A percentile compares a stretch with the other conserved stretches of the same genome.
These are phyloP conservation scores for Hystrix brachyura DNA, from an alignment of 2,113 vertebrate species.

Conservation along the genomic window DNA sequence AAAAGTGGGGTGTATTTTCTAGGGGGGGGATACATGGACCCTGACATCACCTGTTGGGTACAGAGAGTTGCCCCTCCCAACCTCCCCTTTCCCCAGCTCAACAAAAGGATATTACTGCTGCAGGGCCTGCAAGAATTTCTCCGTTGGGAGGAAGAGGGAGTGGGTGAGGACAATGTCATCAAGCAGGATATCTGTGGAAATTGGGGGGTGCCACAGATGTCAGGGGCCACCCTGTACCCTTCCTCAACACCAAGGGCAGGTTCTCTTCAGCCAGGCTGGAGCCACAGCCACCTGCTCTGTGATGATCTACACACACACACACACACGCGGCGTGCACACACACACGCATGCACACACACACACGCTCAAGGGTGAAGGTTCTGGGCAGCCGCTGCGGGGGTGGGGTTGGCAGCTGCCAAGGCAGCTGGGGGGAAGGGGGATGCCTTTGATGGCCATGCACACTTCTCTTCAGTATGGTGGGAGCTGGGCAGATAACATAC, in stretches of 20 bases:
- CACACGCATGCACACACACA: no score
- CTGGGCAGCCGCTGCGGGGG: conserved; percentile 74
- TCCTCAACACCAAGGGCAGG: background rate
- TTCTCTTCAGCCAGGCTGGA: conserved; percentile 51
- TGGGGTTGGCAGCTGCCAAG: conserved; percentile 76
- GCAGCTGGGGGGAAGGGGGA: conserved; percentile 68
- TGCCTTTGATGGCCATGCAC: conserved; percentile 23
- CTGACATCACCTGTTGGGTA: background rate
- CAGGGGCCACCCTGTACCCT: background rate
- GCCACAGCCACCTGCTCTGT: conserved; percentile 47
- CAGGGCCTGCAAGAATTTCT: conserved; percentile 96
- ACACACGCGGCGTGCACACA: no score
- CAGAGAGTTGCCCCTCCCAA: background rate
- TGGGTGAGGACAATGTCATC: conserved; percentile 98
- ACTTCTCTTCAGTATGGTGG: conserved; percentile 52
- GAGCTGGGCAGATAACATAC: conserved; percentile 61
- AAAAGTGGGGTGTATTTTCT: conserved; percentile 41
- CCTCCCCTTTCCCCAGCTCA: background rate
- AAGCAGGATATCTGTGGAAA: conserved; percentile 91
- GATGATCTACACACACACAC: background rate
- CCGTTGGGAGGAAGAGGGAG: conserved; percentile 96
- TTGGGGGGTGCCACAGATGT: conserved; percentile 17
- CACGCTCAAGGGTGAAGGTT: conserved; percentile 58
- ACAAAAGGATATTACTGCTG: conserved; percentile 97
- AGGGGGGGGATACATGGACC: conserved; percentile 40